Conservation (phyloP, 1,140 invertebrate species). For the Sweltsa coloradensis region DNA sequence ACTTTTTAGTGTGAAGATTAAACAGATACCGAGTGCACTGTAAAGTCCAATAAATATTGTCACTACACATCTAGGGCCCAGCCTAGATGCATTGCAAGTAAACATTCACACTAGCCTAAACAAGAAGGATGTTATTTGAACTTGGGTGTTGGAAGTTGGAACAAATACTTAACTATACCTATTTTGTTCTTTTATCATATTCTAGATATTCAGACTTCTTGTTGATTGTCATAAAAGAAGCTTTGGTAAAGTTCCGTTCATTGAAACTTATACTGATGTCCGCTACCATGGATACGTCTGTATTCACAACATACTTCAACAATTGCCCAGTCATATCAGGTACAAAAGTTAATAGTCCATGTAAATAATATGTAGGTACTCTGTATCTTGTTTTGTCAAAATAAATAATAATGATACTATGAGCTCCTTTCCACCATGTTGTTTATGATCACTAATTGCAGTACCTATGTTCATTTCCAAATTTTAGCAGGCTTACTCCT, state of each 20-base stretch:
- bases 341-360: no score
- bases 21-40: no score
- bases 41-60: no score
- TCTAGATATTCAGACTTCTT: constrained; percentile 88
- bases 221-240: constrained; percentile 69
- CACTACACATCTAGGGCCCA: no score
- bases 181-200: no score
- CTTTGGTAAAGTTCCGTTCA: constrained; percentile 52
- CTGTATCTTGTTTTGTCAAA: neutral
- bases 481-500: neutral
- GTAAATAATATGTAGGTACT: no score
- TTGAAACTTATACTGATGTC: constrained; percentile 87
- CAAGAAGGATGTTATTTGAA: no score
- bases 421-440: neutral
- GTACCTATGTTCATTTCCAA: neutral
- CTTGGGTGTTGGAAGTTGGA: no score
- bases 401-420: neutral
- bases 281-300: constrained; percentile 72
- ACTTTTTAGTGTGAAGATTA: no score
- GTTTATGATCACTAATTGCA: neutral
- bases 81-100: no score
- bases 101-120: no score
- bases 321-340: constrained; percentile 55
- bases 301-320: constrained; percentile 76
- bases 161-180: no score